Conservation (phyloP, 2,888 invertebrate genomes). For the Ditylenchus weischeri region DNA sequence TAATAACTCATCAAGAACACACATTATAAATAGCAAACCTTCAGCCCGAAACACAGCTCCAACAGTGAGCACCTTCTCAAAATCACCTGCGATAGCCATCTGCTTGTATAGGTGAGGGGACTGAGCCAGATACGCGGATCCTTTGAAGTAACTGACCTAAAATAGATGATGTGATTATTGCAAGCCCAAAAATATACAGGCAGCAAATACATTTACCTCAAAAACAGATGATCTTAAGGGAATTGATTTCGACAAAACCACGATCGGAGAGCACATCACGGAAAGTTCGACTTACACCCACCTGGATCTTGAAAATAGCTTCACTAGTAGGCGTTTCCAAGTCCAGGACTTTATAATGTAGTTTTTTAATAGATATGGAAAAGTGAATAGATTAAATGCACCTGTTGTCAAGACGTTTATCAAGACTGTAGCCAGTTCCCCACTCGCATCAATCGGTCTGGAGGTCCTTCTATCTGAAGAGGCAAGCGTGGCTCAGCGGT, state of each 20-base stretch:
- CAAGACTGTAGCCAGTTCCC: conserved; percentile 76
- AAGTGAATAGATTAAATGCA: conserved; percentile 21
- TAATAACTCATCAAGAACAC: too few relatives aligned
- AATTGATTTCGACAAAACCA: conserved; percentile 82
- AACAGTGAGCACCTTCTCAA: conserved; percentile 71
- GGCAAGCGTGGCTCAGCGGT: conserved; percentile 73
- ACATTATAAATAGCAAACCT: conserved; percentile 63
- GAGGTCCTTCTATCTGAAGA: conserved; percentile 92
- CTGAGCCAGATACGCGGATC: conserved; percentile 90
- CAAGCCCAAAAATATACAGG: conserved; percentile 7
- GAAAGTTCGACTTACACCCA: conserved; percentile 86
- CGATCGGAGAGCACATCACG: conserved; percentile 71
- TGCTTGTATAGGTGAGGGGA: conserved; percentile 99
- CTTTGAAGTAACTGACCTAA: conserved; percentile 82
- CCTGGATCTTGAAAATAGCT: conserved; percentile 84
- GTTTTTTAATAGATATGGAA: background rate
- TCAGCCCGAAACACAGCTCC: conserved; percentile 79
- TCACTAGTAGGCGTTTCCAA: conserved; percentile 93
- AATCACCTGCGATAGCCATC: conserved; percentile 98
- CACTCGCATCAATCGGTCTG: conserved; percentile 69
- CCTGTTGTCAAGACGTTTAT: conserved; percentile 89
- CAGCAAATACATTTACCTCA: conserved; percentile 41
- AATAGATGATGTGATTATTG: background rate
- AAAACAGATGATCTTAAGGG: conserved; percentile 88
- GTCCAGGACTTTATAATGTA: conserved; percentile 70